Percentiles rank a stretch among this genome's conserved stretches.
Evolutionary conservation across 2,888 invertebrate species (phyloP).

Genomic region (Hylaea fasciaria): DNA sequence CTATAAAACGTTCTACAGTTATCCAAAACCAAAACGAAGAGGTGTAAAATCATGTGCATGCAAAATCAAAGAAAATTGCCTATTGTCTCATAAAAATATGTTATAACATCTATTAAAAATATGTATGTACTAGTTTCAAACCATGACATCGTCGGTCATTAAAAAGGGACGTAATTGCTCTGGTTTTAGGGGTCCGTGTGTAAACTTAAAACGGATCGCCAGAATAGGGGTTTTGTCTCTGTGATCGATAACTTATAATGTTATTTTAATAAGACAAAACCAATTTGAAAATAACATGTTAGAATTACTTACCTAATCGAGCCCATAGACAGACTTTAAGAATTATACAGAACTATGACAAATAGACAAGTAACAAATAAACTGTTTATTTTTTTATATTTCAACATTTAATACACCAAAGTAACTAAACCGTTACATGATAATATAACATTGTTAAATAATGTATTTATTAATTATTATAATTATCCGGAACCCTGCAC

Average conservation of each 20-base stretch:
- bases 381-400: too few relatives aligned
- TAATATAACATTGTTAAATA: too few relatives aligned
- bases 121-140: slow-evolving; percentile 34
- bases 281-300: too few relatives aligned
- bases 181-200: slow-evolving; percentile 16
- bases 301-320: too few relatives aligned
- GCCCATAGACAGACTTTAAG: neutral
- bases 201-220: neutral
- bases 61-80: slow-evolving; percentile 30
- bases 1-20: slow-evolving; percentile 25
- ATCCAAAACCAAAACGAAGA: slow-evolving; percentile 15
- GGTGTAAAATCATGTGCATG: slow-evolving; percentile 33
- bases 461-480: too few relatives aligned
- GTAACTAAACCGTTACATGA: too few relatives aligned
- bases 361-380: too few relatives aligned
- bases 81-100: slow-evolving; percentile 30
- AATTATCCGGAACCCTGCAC: neutral
- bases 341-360: too few relatives aligned
- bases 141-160: slow-evolving; percentile 37
- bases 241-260: too few relatives aligned
- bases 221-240: too few relatives aligned
- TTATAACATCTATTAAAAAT: slow-evolving; percentile 24
- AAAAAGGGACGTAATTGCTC: slow-evolving; percentile 32
- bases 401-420: too few relatives aligned
- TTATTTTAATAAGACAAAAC: too few relatives aligned